Evolutionary conservation across 2,797 vertebrate genomes (phyloP).

Genomic region (Melanotaenia pygmaea): DNA sequence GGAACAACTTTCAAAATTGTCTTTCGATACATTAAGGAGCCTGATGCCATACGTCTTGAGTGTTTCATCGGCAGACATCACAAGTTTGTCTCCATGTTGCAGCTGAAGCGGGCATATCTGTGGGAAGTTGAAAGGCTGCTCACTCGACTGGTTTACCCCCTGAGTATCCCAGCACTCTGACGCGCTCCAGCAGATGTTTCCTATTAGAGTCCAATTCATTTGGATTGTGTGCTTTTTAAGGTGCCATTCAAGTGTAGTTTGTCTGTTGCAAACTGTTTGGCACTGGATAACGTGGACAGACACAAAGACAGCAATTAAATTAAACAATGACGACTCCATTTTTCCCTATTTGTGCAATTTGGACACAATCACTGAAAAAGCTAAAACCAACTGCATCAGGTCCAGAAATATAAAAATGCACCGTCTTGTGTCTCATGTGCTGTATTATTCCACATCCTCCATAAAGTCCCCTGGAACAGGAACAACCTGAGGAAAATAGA

Average conservation of each 20-base stretch:
- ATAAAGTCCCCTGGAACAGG: slow-evolving; percentile 19
- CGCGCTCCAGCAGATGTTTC: slow-evolving; percentile 77
- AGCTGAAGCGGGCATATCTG: slow-evolving; percentile 89
- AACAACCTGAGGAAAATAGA: slow-evolving; percentile 50
- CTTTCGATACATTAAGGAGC: slow-evolving; percentile 83
- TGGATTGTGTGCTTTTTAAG: slow-evolving; percentile 61
- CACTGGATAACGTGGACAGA: slow-evolving; percentile 51
- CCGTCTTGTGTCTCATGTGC: slow-evolving; percentile 3
- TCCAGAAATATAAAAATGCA: slow-evolving; percentile 12
- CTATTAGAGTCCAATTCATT: slow-evolving; percentile 83
- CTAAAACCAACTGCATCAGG: slow-evolving; percentile 21
- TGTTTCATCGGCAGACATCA: slow-evolving; percentile 79
- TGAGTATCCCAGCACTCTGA: slow-evolving; percentile 81
- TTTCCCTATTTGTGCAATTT: slow-evolving; percentile 26
- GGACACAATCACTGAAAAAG: slow-evolving; percentile 29
- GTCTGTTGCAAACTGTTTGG: slow-evolving; percentile 74
- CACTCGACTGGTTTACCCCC: slow-evolving; percentile 37
- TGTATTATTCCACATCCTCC: slow-evolving; percentile 4
- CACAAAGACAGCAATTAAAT: slow-evolving; percentile 46
- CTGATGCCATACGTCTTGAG: slow-evolving; percentile 83
- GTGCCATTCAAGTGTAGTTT: slow-evolving; percentile 77
- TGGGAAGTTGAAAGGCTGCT: slow-evolving; percentile 64
- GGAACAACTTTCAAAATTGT: slow-evolving; percentile 83
- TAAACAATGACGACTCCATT: slow-evolving; percentile 51
- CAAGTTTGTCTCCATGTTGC: slow-evolving; percentile 85